Conservation (phyloP, 2,888 invertebrate species). For the Tetropium fuscum region DNA sequence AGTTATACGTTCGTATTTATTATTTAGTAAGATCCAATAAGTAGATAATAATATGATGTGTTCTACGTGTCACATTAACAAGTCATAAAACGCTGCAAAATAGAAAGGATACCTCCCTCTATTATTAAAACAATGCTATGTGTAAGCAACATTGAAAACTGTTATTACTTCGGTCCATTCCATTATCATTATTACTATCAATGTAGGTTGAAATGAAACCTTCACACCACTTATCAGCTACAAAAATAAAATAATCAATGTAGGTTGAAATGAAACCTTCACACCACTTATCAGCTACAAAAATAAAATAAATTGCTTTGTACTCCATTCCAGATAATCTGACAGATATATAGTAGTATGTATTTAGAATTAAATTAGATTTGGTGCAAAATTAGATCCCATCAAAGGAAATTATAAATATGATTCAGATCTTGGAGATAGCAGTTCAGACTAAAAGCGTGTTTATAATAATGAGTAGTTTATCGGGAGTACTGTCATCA, state of each 20-base stretch:
- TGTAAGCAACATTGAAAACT: background rate
- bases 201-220: constrained; percentile 26
- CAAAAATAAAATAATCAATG: constrained; percentile 26
- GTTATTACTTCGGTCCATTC: constrained; percentile 27
- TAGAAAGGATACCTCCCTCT: too few relatives aligned
- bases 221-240: constrained; percentile 29
- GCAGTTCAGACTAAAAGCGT: constrained; percentile 8
- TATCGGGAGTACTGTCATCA: constrained; percentile 34
- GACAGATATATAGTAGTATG: constrained; percentile 15
- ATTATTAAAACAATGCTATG: too few relatives aligned
- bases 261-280: constrained; percentile 27
- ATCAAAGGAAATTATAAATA: constrained; percentile 18
- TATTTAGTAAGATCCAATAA: too few relatives aligned
- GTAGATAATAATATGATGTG: too few relatives aligned
- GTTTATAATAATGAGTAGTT: constrained; percentile 32
- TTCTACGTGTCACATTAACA: too few relatives aligned
- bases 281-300: constrained; percentile 28
- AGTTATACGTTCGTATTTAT: too few relatives aligned
- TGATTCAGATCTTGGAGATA: constrained; percentile 16
- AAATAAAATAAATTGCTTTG: constrained; percentile 26
- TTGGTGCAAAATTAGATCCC: constrained; percentile 17
- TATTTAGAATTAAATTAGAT: constrained; percentile 27
- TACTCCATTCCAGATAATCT: constrained; percentile 27
- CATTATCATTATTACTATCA: constrained; percentile 22
- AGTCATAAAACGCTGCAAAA: too few relatives aligned